Percentiles rank a stretch among this genome's conserved stretches.
Conservation (phyloP, 2,113 vertebrate genomes). For the Lepisosteus osseus region DNA sequence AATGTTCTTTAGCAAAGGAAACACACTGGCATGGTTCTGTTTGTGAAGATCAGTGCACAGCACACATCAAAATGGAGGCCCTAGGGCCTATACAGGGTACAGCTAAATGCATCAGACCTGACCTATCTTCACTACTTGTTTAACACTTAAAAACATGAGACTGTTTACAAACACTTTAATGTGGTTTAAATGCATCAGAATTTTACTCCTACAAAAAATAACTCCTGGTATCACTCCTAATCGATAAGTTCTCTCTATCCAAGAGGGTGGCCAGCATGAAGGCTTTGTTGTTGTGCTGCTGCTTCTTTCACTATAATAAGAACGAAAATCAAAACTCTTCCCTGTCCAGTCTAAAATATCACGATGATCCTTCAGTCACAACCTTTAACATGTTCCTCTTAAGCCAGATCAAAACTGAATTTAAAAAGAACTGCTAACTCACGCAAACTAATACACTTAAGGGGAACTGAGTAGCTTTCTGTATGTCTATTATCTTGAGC, state of each 20-base stretch:
- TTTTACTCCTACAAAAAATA: too few species aligned
- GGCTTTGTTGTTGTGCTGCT: too few species aligned
- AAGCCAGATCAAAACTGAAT: background rate
- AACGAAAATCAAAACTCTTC: too few species aligned
- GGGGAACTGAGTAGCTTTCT: background rate
- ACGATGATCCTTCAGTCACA: background rate
- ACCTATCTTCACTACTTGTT: background rate
- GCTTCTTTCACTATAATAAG: too few species aligned
- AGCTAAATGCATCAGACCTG: background rate
- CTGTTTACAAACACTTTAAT: background rate
- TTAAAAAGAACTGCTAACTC: background rate
- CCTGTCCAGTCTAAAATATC: background rate
- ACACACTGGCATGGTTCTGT: background rate
- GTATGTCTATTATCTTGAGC: constrained; percentile 18
- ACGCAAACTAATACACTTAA: too few species aligned
- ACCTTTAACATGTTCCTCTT: background rate
- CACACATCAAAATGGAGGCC: background rate
- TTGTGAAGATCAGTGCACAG: background rate
- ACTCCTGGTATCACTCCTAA: too few species aligned
- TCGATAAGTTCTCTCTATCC: too few species aligned
- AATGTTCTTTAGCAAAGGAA: constrained; percentile 3
- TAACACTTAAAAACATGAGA: background rate
- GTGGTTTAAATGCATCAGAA: too few species aligned
- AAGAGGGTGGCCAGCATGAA: too few species aligned
- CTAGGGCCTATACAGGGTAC: background rate